phyloP scores from a whole-genome alignment of 2,113 vertebrate genomes.

The Myrmecophaga tridactyla region DNA sequence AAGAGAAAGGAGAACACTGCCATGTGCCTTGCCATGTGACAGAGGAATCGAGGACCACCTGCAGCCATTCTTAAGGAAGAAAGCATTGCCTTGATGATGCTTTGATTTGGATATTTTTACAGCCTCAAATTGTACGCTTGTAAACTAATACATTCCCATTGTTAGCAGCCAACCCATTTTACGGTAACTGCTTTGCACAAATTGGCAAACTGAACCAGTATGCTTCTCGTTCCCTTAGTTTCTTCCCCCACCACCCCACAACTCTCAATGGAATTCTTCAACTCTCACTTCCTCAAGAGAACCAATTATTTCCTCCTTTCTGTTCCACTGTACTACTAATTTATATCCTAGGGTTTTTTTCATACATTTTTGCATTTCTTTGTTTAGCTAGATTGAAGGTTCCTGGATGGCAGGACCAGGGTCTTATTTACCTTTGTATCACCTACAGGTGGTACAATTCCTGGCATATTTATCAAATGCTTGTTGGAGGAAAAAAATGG shows the following conservation, averaged over 20 bases:
- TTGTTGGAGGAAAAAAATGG: neutral
- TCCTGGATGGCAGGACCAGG: neutral
- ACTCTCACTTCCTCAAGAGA: neutral
- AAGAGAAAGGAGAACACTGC: too few relatives aligned
- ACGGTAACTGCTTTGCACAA: too few relatives aligned
- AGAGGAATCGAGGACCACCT: too few relatives aligned
- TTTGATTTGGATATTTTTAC: too few relatives aligned
- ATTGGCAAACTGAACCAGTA: neutral
- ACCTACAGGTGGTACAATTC: neutral
- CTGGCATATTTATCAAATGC: neutral
- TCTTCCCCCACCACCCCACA: too few relatives aligned
- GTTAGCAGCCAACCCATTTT: too few relatives aligned
- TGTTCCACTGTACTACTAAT: neutral
- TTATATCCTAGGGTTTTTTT: neutral
- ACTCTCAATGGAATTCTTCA: neutral
- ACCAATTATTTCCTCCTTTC: neutral
- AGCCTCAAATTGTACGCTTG: too few relatives aligned
- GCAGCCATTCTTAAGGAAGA: too few relatives aligned
- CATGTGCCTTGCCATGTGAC: too few relatives aligned
- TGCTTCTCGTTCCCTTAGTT: neutral
- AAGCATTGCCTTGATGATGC: too few relatives aligned
- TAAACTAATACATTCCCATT: neutral
- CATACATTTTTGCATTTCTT: neutral
- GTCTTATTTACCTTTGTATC: neutral
- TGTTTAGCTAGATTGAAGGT: neutral